phyloP scores from a whole-genome alignment of 2,113 vertebrate species.

The Fregata magnificens region DNA sequence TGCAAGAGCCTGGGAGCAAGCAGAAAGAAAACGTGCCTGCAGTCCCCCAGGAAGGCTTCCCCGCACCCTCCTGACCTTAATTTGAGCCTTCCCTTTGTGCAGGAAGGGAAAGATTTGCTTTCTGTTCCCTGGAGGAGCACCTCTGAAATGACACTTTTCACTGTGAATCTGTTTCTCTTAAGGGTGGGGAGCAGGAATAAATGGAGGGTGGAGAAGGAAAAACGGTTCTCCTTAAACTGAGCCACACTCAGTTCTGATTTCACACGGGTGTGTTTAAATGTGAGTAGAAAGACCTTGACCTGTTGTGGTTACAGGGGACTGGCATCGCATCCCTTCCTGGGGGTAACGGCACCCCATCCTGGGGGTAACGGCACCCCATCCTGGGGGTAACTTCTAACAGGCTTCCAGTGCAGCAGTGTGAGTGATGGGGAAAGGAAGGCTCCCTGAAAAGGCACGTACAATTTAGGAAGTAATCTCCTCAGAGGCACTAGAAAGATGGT shows the following conservation, averaged over 20 bases:
- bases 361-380: background rate
- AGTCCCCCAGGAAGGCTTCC: background rate
- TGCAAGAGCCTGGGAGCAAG: background rate
- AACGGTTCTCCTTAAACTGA: fast-evolving
- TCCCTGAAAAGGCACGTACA: background rate
- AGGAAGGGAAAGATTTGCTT: background rate
- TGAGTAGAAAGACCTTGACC: background rate
- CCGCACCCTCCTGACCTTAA: background rate
- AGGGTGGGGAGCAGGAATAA: background rate
- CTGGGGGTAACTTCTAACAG: fast-evolving
- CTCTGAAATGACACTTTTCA: background rate
- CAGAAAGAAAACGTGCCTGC: background rate
- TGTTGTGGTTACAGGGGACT: background rate
- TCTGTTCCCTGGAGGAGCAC: background rate
- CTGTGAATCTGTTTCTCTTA: background rate
- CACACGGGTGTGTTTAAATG: background rate
- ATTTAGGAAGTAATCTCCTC: background rate
- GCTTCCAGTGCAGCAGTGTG: background rate
- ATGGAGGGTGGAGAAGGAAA: background rate
- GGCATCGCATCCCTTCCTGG: background rate
- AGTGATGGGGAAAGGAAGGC: background rate
- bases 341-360: background rate
- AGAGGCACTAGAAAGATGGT: background rate
- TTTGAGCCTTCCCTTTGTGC: background rate
- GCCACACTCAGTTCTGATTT: background rate